These are phyloP conservation scores for Aphidius gifuensis DNA, from an alignment of 1,140 invertebrate genomes.

Conservation along the genomic window DNA sequence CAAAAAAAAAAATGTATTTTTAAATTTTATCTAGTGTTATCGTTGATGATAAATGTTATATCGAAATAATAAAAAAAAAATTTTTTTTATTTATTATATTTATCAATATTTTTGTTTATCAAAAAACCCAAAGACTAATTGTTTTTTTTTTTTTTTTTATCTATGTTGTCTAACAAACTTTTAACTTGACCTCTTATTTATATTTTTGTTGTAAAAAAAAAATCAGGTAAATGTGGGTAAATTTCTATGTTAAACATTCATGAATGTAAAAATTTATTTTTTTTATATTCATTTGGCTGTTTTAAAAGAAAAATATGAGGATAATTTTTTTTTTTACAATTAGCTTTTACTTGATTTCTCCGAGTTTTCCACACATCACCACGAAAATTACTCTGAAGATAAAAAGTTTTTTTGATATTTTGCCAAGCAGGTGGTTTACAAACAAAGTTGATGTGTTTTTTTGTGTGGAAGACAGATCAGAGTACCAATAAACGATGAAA, in stretches of 20 bases:
- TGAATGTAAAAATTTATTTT: too few species aligned
- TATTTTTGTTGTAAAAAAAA: too few species aligned
- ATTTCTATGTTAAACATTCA: too few species aligned
- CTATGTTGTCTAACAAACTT: too few species aligned
- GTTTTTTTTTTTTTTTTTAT: neutral
- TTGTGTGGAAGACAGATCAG: constrained; percentile 36
- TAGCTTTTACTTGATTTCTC: neutral
- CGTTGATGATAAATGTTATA: too few species aligned
- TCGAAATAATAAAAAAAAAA: too few species aligned
- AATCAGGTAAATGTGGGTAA: too few species aligned
- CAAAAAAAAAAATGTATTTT: neutral
- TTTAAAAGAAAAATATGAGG: neutral
- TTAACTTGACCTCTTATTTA: too few species aligned
- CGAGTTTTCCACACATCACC: constrained; percentile 14
- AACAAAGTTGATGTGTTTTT: constrained; percentile 10
- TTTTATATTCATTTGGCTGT: neutral
- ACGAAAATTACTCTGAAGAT: neutral
- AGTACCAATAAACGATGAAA: constrained; percentile 10
- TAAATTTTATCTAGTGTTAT: too few species aligned
- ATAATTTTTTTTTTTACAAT: neutral
- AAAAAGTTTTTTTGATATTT: constrained; percentile 36
- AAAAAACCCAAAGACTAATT: neutral
- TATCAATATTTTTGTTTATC: neutral
- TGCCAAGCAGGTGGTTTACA: constrained; percentile 52
- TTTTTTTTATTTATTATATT: neutral